These are phyloP conservation scores for Perodicticus potto DNA, from an alignment of 2,797 vertebrate species.

Conservation along the genomic window DNA sequence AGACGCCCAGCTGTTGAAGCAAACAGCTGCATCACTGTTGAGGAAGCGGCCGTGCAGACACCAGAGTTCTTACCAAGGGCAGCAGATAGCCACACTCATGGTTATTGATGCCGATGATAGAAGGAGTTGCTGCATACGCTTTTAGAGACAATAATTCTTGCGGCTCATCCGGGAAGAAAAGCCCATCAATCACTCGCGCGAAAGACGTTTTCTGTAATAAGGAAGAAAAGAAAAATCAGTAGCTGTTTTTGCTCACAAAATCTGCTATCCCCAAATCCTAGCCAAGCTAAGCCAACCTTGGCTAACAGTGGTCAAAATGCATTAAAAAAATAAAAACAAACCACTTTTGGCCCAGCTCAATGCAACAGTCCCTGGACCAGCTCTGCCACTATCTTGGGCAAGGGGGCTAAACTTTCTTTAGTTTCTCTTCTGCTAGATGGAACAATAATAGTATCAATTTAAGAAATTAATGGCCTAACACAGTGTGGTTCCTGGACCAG, in stretches of 20 bases:
- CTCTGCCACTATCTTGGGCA: background rate
- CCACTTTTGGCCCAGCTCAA: background rate
- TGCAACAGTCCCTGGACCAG: no score
- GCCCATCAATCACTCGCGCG: constrained; percentile 70
- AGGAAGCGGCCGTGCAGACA: background rate
- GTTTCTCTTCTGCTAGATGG: background rate
- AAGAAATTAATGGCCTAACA: background rate
- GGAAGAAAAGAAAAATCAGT: constrained; percentile 9
- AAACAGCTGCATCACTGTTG: background rate
- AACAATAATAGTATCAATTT: background rate
- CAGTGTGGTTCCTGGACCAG: background rate
- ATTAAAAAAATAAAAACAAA: background rate
- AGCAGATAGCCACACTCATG: constrained; percentile 92
- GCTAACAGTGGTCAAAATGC: background rate
- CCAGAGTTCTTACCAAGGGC: constrained; percentile 84
- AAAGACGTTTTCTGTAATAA: constrained; percentile 65
- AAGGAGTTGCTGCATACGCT: constrained; percentile 87
- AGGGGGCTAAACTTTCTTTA: background rate
- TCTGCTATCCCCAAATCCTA: background rate
- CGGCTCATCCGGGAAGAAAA: constrained; percentile 86
- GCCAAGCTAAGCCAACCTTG: background rate
- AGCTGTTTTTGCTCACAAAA: background rate
- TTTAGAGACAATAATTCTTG: constrained; percentile 88
- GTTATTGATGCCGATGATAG: constrained; percentile 90
- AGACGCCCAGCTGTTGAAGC: background rate